Evolutionary conservation across 2,113 vertebrate species (phyloP).

Genomic region (Mus musculus): DNA sequence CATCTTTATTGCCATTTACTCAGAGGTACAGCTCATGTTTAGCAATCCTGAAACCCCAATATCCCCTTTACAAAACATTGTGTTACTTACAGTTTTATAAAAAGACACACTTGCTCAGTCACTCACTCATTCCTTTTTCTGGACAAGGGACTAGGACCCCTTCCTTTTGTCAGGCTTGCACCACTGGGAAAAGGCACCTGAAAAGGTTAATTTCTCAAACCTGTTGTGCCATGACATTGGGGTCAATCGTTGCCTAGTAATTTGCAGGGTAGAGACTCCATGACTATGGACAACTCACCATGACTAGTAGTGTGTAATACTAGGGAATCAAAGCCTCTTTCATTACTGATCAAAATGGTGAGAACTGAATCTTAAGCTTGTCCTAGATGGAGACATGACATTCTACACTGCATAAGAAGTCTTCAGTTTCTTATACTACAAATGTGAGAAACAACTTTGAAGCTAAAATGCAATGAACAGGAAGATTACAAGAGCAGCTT

Average conservation of each 20-base stretch:
- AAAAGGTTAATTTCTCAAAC: background rate
- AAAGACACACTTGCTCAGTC: background rate
- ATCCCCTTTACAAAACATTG: background rate
- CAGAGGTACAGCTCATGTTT: fast-evolving
- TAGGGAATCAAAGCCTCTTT: background rate
- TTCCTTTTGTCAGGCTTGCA: background rate
- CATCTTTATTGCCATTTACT: background rate
- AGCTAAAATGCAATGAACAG: constrained; percentile 2
- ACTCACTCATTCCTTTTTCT: background rate
- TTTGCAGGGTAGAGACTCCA: background rate
- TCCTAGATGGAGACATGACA: background rate
- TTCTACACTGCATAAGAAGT: background rate
- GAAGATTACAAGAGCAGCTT: background rate
- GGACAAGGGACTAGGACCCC: background rate
- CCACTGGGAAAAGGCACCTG: background rate
- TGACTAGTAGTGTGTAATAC: background rate
- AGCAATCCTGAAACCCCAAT: background rate
- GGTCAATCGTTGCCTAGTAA: background rate
- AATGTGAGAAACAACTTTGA: constrained; percentile 48
- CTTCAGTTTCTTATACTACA: background rate
- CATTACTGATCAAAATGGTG: background rate
- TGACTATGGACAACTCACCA: too few relatives aligned
- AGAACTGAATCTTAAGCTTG: background rate
- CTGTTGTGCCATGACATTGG: too few relatives aligned
- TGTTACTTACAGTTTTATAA: background rate